Conservation (phyloP, 2,113 vertebrate genomes). For the Prinia subflava region DNA sequence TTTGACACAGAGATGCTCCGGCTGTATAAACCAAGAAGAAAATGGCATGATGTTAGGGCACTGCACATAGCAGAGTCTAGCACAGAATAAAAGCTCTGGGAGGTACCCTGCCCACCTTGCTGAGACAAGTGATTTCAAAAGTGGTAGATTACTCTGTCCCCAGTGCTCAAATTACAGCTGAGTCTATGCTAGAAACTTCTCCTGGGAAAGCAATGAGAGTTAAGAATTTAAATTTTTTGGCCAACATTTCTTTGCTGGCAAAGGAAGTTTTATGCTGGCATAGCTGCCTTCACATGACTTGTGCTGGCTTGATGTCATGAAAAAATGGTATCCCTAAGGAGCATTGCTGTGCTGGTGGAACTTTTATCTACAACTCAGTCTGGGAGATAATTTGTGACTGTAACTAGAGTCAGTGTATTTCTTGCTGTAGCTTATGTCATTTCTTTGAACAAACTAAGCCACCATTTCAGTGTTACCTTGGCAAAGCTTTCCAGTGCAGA, state of each 20-base stretch:
- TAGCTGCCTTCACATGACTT: not conserved
- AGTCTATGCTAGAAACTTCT: not conserved
- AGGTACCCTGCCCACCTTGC: not conserved
- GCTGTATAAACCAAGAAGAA: not conserved
- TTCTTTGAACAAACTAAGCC: slow-evolving; percentile 25
- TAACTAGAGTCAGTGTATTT: not conserved
- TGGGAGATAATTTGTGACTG: slow-evolving; percentile 26
- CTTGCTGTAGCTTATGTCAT: slow-evolving; percentile 11
- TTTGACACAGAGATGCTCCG: not conserved
- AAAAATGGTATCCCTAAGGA: slow-evolving; percentile 19
- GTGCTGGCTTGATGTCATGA: not conserved
- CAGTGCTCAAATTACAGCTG: not conserved
- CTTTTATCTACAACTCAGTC: not conserved
- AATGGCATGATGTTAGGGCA: not conserved
- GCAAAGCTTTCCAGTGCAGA: not conserved
- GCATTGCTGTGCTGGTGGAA: not conserved
- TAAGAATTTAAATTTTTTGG: slow-evolving; percentile 1
- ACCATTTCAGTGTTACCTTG: slow-evolving; percentile 8
- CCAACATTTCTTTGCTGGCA: not conserved
- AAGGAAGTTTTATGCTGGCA: slow-evolving; percentile 3
- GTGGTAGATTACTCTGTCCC: not conserved
- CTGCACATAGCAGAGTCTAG: not conserved
- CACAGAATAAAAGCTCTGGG: not conserved
- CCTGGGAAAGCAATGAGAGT: not conserved
- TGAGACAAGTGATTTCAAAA: not conserved